Percentiles rank a stretch among this genome's conserved stretches.
Evolutionary conservation across 2,888 invertebrate species (phyloP).

Genomic region (Ormyrus labotus): DNA sequence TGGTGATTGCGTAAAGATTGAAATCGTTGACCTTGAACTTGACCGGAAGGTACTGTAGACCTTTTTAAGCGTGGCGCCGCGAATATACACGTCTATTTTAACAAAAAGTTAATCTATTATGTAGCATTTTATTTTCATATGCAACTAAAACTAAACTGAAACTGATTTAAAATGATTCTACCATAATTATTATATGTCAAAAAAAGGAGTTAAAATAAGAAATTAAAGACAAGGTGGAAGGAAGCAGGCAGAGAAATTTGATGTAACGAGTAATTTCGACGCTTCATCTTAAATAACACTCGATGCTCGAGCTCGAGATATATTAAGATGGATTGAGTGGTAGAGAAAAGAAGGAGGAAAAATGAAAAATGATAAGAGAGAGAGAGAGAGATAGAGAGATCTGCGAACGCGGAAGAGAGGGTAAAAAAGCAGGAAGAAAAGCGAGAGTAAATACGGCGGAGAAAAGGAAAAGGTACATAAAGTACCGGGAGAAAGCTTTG

Average conservation of each 20-base stretch:
- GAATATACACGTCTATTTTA: too few relatives aligned
- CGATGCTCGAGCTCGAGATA: slow-evolving; percentile 9
- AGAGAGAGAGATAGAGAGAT: neutral
- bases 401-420: neutral
- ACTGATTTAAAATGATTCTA: too few relatives aligned
- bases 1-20: too few relatives aligned
- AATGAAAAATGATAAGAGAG: slow-evolving; percentile 23
- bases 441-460: slow-evolving; percentile 25
- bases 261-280: neutral
- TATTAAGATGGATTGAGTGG: slow-evolving; percentile 27
- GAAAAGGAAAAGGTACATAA: neutral
- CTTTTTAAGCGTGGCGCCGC: too few relatives aligned
- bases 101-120: too few relatives aligned
- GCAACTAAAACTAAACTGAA: too few relatives aligned
- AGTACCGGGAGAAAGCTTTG: slow-evolving; percentile 21
- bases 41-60: too few relatives aligned
- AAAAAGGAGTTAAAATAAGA: neutral
- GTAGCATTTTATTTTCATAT: too few relatives aligned
- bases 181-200: neutral
- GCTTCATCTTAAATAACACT: slow-evolving; percentile 8
- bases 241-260: neutral
- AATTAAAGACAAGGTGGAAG: neutral
- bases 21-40: too few relatives aligned
- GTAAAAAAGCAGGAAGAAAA: slow-evolving; percentile 12
- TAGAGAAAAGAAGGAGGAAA: neutral